These are phyloP conservation scores for Pelvicachromis taeniatus DNA, from an alignment of 2,113 vertebrate genomes.

Conservation along the genomic window DNA sequence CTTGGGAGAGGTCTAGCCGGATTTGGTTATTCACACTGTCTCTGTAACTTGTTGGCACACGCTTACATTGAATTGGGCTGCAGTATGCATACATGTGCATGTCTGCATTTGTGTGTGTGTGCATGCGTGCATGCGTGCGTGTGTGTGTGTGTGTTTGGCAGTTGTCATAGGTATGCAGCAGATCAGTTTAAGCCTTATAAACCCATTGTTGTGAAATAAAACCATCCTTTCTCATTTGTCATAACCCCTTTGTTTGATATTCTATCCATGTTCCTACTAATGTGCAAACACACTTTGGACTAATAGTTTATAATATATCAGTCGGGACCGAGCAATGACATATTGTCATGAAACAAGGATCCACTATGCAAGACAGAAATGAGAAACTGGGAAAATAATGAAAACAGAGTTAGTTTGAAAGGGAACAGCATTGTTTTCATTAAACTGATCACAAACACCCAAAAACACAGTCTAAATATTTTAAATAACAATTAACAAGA, in stretches of 20 bases:
- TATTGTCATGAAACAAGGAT: background rate
- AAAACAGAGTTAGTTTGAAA: background rate
- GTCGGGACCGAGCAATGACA: background rate
- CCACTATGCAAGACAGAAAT: background rate
- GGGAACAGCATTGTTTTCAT: background rate
- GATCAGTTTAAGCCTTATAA: slow-evolving; percentile 64
- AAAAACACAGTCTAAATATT: background rate
- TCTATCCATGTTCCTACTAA: slow-evolving; percentile 14
- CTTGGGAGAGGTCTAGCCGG: slow-evolving; percentile 23
- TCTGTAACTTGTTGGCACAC: slow-evolving; percentile 38
- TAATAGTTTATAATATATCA: background rate
- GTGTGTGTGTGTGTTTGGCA: slow-evolving; percentile 16
- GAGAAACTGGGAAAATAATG: background rate
- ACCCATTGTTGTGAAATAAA: slow-evolving; percentile 58
- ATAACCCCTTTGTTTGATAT: slow-evolving; percentile 43
- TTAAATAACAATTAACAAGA: background rate
- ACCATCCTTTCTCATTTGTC: slow-evolving; percentile 31
- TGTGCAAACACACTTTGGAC: slow-evolving; percentile 17
- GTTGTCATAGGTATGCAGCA: slow-evolving; percentile 56
- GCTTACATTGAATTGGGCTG: slow-evolving; percentile 1
- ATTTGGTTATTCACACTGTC: slow-evolving; percentile 26
- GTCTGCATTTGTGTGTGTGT: background rate
- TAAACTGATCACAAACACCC: background rate
- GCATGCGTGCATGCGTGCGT: background rate
- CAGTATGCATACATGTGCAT: slow-evolving; percentile 14